Evolutionary conservation across 2,888 invertebrate species (phyloP), one percentile per base, ranked within the genome.

Genomic region (Hydrotaea cyrtoneurina): DNA sequence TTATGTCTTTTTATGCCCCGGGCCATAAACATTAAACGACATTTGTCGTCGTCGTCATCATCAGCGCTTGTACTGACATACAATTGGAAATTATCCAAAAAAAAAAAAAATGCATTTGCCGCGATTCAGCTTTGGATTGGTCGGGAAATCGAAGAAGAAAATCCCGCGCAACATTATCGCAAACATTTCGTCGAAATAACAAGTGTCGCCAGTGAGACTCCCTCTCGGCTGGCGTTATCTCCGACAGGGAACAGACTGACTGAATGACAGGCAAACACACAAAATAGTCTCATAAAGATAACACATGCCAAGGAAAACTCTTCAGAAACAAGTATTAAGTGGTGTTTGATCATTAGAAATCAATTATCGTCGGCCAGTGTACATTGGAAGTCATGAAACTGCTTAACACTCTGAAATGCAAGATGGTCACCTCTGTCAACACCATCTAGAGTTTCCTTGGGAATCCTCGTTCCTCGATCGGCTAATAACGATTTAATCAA

Each of bases 31-130:
- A 39, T 15, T 21, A 46, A 23, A 69, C 39, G 39, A 69, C 69
- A 23, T 69, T 69, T 23, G 69, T 43, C 69, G 69, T 69, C 19
- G 11, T 13, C 21, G 69, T 43, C 21, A 62, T 62, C 13, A 15
- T 69, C 23, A 39, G 17, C 69, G 69, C 10, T 19, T 39, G 23
- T 77, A 69, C 82, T 82, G 75, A 80, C 75, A 74, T 59, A 85
- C 43, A 75, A 80, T 78, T 75, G 75, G 72, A 85, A 80, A 80
- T 80, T 80, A 80, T 82, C 85, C 73, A 74, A 75, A 80, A 80
- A 82, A 76, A 75, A 26, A 13, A n/a, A 36, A 62, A 17, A n/a
- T n/a, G n/a, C 31, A 26, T 71, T 71, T 50, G 69, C 26, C 62
- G 31, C 31, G 39, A 36, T 66, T 50, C n/a, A 50, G n/a, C 13